phyloP scores from a whole-genome alignment of 2,113 vertebrate genomes.

The Butorides virescens region DNA sequence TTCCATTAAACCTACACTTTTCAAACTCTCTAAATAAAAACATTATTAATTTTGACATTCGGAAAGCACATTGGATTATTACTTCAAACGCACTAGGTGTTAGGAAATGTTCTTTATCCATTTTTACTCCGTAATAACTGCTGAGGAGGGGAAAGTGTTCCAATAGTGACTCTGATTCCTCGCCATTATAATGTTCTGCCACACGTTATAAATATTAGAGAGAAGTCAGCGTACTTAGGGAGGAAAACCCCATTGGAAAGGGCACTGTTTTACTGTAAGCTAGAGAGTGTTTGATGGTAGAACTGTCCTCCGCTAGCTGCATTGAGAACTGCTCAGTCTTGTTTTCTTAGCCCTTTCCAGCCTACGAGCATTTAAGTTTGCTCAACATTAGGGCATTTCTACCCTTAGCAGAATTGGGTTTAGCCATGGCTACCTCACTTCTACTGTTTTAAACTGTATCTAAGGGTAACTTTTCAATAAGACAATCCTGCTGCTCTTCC shows the following conservation, averaged over 20 bases:
- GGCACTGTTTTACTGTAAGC: not conserved
- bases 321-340: not conserved
- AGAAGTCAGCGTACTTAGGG: not conserved
- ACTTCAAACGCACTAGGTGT: constrained; percentile 37
- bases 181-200: not conserved
- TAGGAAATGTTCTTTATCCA: constrained; percentile 39
- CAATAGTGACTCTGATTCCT: not conserved
- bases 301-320: not conserved
- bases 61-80: not conserved
- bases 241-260: not conserved
- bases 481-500: not conserved
- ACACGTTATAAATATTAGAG: not conserved
- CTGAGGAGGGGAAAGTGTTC: not conserved
- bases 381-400: not conserved
- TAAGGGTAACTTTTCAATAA: not conserved
- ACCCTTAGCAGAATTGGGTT: not conserved
- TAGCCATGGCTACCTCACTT: not conserved
- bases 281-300: not conserved
- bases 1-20: constrained; percentile 53
- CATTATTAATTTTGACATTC: constrained; percentile 49
- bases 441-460: not conserved
- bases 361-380: not conserved
- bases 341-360: not conserved
- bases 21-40: constrained; percentile 41
- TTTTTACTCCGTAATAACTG: not conserved